These are phyloP conservation scores for Octonoba sinensis DNA, from an alignment of 2,888 invertebrate species.

Conservation along the genomic window DNA sequence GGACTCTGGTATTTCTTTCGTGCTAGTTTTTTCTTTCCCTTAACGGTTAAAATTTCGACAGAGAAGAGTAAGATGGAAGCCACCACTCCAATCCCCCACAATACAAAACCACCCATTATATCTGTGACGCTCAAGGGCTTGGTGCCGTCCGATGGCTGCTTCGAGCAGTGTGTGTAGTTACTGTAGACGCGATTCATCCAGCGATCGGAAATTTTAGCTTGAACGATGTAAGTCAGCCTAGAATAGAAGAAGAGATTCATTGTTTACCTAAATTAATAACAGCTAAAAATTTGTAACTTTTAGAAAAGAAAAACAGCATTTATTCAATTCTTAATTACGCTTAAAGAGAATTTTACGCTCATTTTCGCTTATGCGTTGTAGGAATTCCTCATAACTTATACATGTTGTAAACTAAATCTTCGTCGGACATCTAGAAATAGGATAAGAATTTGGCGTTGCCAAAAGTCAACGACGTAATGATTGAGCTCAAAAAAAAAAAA, in stretches of 20 bases:
- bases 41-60: neutral
- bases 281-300: too few relatives aligned
- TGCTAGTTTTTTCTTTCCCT: neutral
- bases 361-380: too few relatives aligned
- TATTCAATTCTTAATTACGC: too few relatives aligned
- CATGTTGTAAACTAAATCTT: too few relatives aligned
- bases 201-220: slow-evolving; percentile 29
- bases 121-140: slow-evolving; percentile 33
- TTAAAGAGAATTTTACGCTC: too few relatives aligned
- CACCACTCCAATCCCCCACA: slow-evolving; percentile 19
- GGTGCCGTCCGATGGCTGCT: slow-evolving; percentile 12
- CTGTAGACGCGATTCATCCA: slow-evolving; percentile 28
- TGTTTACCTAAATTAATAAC: too few relatives aligned
- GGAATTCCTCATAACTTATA: too few relatives aligned
- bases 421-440: too few relatives aligned
- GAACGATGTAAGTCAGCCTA: slow-evolving; percentile 36
- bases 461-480: too few relatives aligned
- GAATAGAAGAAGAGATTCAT: neutral
- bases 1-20: neutral
- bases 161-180: slow-evolving; percentile 38
- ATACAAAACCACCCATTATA: slow-evolving; percentile 24
- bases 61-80: neutral
- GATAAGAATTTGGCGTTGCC: too few relatives aligned
- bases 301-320: too few relatives aligned
- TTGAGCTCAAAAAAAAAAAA: too few relatives aligned